A percentile compares a stretch with the other conserved stretches of the same genome.
phyloP scores from a whole-genome alignment of 2,888 invertebrate species.

The Drosophila putrida region DNA sequence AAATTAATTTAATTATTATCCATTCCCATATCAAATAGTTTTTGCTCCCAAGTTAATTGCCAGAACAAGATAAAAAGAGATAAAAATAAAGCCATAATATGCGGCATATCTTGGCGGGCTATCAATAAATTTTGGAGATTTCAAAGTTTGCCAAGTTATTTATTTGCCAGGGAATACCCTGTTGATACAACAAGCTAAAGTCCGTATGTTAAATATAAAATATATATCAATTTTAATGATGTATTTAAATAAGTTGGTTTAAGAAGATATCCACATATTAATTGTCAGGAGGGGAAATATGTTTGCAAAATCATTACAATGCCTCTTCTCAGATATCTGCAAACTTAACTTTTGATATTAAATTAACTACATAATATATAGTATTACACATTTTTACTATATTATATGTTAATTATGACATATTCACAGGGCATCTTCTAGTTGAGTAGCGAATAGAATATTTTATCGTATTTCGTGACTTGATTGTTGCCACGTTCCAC shows the following conservation, averaged over 20 bases:
- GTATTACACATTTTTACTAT: too few species aligned
- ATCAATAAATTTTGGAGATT: constrained; percentile 1
- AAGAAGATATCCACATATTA: too few species aligned
- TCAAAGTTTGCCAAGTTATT: constrained; percentile 5
- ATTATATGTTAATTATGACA: neutral
- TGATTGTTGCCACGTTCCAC: constrained; percentile 19
- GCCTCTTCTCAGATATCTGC: too few species aligned
- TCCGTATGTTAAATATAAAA: neutral
- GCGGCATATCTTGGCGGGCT: neutral
- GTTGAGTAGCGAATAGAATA: neutral
- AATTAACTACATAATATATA: too few species aligned
- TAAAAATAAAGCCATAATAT: neutral
- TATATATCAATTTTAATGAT: too few species aligned
- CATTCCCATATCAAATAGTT: neutral
- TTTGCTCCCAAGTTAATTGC: neutral
- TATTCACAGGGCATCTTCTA: neutral
- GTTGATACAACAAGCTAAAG: neutral
- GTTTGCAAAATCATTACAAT: too few species aligned
- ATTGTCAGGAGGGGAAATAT: too few species aligned
- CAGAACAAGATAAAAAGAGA: neutral
- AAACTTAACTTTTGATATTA: too few species aligned
- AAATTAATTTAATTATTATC: neutral
- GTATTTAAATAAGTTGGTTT: too few species aligned
- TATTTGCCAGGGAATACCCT: constrained; percentile 1
- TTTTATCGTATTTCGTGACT: neutral